Percentiles rank a stretch among this genome's conserved stretches.
phyloP scores from a whole-genome alignment of 2,797 vertebrate genomes.

The Tachyglossus aculeatus region DNA sequence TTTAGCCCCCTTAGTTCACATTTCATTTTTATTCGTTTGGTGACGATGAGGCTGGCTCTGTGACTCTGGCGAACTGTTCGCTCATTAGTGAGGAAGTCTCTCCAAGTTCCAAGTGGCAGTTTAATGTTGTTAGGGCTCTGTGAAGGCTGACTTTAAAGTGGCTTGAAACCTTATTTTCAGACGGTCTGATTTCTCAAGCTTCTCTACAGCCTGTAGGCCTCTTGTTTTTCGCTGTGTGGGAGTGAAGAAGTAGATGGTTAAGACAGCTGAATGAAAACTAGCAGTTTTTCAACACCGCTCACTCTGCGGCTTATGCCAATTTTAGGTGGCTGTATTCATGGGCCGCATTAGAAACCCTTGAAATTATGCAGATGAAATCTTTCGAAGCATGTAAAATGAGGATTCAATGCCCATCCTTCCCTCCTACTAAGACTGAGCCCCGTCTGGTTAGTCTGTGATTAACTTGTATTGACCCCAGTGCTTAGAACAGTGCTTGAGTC shows the following conservation, averaged over 20 bases:
- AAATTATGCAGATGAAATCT: slow-evolving; percentile 25
- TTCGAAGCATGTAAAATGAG: no score
- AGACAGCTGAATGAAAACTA: slow-evolving; percentile 1
- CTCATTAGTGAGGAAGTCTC: background rate
- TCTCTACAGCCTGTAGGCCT: slow-evolving; percentile 13
- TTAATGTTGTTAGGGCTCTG: background rate
- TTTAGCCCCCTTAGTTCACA: background rate
- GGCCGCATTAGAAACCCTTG: slow-evolving; percentile 16
- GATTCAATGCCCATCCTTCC: no score
- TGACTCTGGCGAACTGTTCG: background rate
- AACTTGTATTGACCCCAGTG: no score
- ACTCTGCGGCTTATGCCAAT: background rate
- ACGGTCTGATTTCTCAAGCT: background rate
- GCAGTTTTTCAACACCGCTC: background rate
- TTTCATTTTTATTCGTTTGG: background rate
- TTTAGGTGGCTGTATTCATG: background rate
- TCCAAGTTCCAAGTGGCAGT: background rate
- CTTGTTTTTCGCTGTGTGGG: background rate
- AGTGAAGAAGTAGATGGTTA: background rate
- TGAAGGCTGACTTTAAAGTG: background rate
- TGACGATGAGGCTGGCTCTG: background rate
- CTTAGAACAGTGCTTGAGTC: no score
- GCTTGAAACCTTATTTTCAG: background rate
- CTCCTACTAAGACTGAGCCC: no score
- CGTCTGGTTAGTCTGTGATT: no score